Evolutionary conservation across 2,888 invertebrate species (phyloP).

Genomic region (Drosophila pseudotalamancana): DNA sequence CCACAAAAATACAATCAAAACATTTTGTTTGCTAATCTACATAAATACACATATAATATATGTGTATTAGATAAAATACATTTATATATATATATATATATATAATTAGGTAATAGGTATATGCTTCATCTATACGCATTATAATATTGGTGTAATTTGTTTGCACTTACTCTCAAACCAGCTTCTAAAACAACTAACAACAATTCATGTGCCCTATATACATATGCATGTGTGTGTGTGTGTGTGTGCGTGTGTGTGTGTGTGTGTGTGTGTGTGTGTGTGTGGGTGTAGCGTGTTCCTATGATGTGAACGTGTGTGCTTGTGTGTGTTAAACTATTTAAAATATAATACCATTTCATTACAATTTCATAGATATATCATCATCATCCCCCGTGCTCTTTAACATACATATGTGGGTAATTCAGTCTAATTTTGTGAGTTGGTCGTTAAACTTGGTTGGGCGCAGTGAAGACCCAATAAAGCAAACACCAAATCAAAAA

Average conservation of each 20-base stretch:
- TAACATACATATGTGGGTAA: conserved; percentile 63
- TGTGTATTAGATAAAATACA: conserved; percentile 44
- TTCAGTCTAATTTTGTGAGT: conserved; percentile 82
- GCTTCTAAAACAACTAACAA: conserved; percentile 65
- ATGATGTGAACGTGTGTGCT: conserved; percentile 11
- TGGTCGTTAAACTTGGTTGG: conserved; percentile 73
- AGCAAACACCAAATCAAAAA: conserved; percentile 43
- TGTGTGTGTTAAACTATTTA: conserved; percentile 54
- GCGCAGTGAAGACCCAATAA: conserved; percentile 28
- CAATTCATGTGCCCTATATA: conserved; percentile 47
- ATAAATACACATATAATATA: conserved; percentile 39
- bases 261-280: conserved; percentile 24
- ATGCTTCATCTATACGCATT: conserved; percentile 22
- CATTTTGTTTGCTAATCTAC: conserved; percentile 66
- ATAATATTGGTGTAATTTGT: conserved; percentile 53
- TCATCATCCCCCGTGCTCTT: conserved; percentile 39
- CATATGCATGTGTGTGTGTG: conserved; percentile 30
- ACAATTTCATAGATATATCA: conserved; percentile 47
- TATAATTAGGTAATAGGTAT: conserved; percentile 9
- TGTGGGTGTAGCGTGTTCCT: conserved; percentile 7
- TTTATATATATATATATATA: conserved; percentile 39
- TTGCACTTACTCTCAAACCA: conserved; percentile 37
- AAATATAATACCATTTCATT: conserved; percentile 69
- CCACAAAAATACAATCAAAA: conserved; percentile 74
- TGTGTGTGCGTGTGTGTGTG: conserved; percentile 11